Conservation (phyloP, 2,888 invertebrate genomes). For the Schizaphis graminum region DNA sequence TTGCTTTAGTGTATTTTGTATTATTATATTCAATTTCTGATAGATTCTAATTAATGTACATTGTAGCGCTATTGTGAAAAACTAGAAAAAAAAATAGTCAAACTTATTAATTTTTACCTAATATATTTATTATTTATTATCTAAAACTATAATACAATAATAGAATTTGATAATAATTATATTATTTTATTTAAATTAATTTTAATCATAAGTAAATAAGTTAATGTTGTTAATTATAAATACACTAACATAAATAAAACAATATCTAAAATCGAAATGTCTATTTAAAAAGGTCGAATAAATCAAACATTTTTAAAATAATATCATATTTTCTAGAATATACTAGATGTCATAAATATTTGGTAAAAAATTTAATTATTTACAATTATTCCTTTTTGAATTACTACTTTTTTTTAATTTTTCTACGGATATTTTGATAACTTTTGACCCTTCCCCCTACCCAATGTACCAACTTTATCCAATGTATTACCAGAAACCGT, state of each 20-base stretch:
- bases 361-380: not conserved
- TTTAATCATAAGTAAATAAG: not conserved
- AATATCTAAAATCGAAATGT: not conserved
- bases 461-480: not conserved
- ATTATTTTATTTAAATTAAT: not conserved
- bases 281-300: no score
- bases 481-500: not conserved
- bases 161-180: not conserved
- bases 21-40: not conserved
- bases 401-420: not conserved
- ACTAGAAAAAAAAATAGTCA: not conserved
- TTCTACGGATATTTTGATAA: not conserved
- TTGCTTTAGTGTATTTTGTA: not conserved
- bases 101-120: not conserved
- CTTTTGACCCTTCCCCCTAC: not conserved
- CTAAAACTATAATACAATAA: not conserved
- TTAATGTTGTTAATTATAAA: no score
- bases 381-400: not conserved
- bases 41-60: not conserved
- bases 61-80: not conserved
- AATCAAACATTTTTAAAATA: no score
- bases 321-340: not conserved
- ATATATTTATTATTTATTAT: not conserved
- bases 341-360: not conserved
- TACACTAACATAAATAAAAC: not conserved